These are phyloP conservation scores for Rhegmatorhina hoffmannsi DNA, from an alignment of 2,113 vertebrate genomes.

Conservation along the genomic window DNA sequence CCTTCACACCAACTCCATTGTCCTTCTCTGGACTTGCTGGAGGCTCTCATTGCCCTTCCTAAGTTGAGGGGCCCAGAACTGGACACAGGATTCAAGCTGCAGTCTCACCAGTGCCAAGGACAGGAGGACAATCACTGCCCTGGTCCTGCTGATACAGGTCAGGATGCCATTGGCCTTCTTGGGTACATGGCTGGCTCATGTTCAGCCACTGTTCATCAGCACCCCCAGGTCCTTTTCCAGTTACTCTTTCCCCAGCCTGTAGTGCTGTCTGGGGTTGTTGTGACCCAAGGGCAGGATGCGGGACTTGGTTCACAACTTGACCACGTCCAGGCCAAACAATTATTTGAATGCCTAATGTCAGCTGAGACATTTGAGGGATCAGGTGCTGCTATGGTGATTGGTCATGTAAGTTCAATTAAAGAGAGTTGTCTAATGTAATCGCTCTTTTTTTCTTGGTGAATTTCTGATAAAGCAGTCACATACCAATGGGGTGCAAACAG, in stretches of 20 bases:
- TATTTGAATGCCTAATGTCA: background rate
- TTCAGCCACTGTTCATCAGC: background rate
- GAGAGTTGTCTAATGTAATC: background rate
- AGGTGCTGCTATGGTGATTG: background rate
- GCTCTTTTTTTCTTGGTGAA: background rate
- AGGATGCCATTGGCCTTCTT: background rate
- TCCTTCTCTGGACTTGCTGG: background rate
- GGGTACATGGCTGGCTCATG: background rate
- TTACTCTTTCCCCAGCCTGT: background rate
- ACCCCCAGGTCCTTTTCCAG: background rate
- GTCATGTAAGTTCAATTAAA: background rate
- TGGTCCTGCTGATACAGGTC: background rate
- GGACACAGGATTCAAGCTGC: background rate
- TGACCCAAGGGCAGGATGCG: background rate
- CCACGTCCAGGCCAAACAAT: background rate
- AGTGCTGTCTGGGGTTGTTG: background rate
- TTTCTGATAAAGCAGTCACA: background rate
- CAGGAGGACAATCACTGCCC: background rate
- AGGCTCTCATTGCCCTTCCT: background rate
- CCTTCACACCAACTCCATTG: background rate
- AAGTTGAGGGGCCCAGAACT: rapidly evolving
- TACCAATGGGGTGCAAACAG: rapidly evolving
- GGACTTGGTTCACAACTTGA: background rate
- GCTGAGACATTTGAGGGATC: background rate
- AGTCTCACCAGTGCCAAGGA: rapidly evolving